Evolutionary conservation across 2,797 vertebrate genomes (phyloP), one percentile per base, ranked within the genome.

Genomic region (Eospalax fontanierii): DNA sequence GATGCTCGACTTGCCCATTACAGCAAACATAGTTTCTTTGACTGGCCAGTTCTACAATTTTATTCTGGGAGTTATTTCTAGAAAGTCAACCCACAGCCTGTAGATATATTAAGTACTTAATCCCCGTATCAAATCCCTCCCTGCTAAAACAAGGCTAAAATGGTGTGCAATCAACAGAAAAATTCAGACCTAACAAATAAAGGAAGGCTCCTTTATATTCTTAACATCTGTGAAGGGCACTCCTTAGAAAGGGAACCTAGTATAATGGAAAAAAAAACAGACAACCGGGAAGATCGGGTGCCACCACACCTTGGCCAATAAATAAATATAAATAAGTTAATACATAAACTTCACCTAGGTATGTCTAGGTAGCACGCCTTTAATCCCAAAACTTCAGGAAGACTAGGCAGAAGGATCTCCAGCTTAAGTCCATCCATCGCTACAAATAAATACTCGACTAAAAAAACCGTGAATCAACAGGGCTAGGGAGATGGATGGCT

Each of bases 1-100:
- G 40, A 6, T 46, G 75, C 30, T 90, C 79, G 46, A 71, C 65
- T 75, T 61, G 91, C 80, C 79, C 35, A 87, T 43, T 54, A 16
- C 26, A 68, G 57, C 63, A 46, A 28, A 80, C 46, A 33, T 59
- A 26, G 43, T 75, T 75, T 86, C 43, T 61, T 82, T 63, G 19
- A 40, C 89, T 86, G 50, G 81, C n/a, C 65, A 83, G 68, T 76
- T 88, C 57, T 26, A 40, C 26, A n/a, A 18, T 92, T 70, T 82
- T 68, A 70, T 76, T 91, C 89, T 82, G 54, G 40, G 71, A 79
- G 24, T 63, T 35, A 89, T 94, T 95, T 85, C 78, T 95, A 94
- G 88, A 97, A 95, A 97, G 78, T 90, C 73, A 85, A 89, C 33
- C 14, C 54, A 75, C 28, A 38, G 46, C 19, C 43, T 46, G 57